Conservation (phyloP, 2,113 vertebrate genomes). For the Pachypanchax playfairii region DNA sequence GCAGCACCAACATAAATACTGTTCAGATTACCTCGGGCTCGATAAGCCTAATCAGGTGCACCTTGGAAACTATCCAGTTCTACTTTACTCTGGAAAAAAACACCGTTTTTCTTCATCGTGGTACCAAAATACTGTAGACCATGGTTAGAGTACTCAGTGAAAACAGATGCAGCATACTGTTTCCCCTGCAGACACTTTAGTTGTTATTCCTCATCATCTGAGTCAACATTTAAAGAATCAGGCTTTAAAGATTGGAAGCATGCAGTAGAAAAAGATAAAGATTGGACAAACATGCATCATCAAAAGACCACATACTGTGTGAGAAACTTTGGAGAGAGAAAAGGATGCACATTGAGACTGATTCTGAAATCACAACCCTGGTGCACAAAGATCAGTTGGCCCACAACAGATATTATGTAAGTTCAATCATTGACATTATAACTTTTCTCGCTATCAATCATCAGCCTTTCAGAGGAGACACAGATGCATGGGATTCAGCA, state of each 20-base stretch:
- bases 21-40: no score
- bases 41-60: no score
- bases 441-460: neutral
- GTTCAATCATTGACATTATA: neutral
- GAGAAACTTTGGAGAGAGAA: neutral
- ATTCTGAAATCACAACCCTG: no score
- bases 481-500: no score
- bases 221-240: no score
- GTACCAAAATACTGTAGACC: conserved; percentile 5
- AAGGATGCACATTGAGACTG: neutral
- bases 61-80: neutral
- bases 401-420: no score
- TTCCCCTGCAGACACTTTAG: neutral
- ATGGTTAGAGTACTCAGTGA: no score
- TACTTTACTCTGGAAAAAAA: neutral
- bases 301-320: neutral
- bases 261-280: neutral
- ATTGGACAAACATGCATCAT: neutral
- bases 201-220: no score
- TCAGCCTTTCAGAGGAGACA: neutral
- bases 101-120: neutral
- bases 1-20: no score
- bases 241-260: neutral
- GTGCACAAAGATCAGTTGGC: no score
- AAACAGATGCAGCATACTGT: neutral